Percentiles rank a stretch among this genome's conserved stretches.
phyloP scores from a whole-genome alignment of 2,888 invertebrate genomes.

The Boloria selene region DNA sequence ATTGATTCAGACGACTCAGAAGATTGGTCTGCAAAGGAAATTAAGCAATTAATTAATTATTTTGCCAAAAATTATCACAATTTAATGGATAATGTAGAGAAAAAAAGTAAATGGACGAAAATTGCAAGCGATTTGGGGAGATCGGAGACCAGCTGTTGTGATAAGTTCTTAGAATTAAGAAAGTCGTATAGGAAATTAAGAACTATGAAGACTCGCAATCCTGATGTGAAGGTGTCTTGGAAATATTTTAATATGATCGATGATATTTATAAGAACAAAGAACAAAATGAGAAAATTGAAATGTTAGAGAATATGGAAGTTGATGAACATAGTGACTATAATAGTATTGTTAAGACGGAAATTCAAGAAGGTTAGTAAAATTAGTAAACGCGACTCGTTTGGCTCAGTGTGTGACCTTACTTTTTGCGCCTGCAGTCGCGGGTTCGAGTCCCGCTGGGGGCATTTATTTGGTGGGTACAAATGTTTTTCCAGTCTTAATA shows the following conservation, averaged over 20 bases:
- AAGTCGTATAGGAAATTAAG: slow-evolving; percentile 70
- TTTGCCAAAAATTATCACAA: slow-evolving; percentile 56
- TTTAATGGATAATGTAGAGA: slow-evolving; percentile 52
- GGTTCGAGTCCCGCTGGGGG: too few relatives aligned
- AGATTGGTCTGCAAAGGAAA: slow-evolving; percentile 68
- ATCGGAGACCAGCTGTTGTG: slow-evolving; percentile 53
- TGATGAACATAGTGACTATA: slow-evolving; percentile 33
- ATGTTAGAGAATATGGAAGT: slow-evolving; percentile 46
- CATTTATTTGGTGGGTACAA: too few relatives aligned
- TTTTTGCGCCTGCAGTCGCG: too few relatives aligned
- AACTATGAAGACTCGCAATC: slow-evolving; percentile 63
- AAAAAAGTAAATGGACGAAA: slow-evolving; percentile 52
- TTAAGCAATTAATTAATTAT: slow-evolving; percentile 62
- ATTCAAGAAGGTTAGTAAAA: slow-evolving; percentile 41
- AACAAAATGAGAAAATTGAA: slow-evolving; percentile 36
- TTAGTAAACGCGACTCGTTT: background rate
- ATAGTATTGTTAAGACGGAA: slow-evolving; percentile 38
- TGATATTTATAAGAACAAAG: slow-evolving; percentile 54
- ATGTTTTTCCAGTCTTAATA: too few relatives aligned
- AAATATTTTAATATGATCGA: slow-evolving; percentile 68
- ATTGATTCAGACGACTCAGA: slow-evolving; percentile 53
- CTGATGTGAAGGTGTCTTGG: slow-evolving; percentile 69
- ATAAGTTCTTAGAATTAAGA: slow-evolving; percentile 67
- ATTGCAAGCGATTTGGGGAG: slow-evolving; percentile 55
- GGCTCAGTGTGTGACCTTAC: too few relatives aligned